Conservation (phyloP, 2,113 vertebrate species). For the Pseudorectes ferrugineus region DNA sequence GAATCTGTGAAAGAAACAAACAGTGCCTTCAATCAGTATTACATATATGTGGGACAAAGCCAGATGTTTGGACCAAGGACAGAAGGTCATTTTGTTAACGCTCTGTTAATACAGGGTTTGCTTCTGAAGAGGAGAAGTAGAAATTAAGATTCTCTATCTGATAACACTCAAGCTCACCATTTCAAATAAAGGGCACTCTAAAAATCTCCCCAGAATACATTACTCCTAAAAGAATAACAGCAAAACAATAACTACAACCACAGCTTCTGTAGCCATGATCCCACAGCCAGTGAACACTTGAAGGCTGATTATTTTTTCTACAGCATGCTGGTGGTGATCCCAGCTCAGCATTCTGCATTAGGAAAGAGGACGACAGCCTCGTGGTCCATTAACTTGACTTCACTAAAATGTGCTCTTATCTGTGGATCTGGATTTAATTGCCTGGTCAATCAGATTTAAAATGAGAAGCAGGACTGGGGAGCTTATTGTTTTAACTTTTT, state of each 20-base stretch:
- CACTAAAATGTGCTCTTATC: not conserved
- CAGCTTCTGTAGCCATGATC: not conserved
- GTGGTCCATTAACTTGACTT: not conserved
- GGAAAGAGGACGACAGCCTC: not conserved
- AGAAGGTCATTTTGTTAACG: not conserved
- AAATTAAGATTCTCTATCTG: not conserved
- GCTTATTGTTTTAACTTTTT: not conserved
- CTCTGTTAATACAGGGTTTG: not conserved
- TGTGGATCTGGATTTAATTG: not conserved
- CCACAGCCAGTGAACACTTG: not conserved
- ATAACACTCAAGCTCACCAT: not conserved
- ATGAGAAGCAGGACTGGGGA: not conserved
- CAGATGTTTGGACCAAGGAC: not conserved
- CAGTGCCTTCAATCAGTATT: not conserved
- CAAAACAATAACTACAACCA: not conserved
- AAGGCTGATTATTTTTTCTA: not conserved
- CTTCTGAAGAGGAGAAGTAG: not conserved
- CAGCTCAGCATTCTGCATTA: not conserved
- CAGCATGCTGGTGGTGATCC: not conserved
- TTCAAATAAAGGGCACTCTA: not conserved
- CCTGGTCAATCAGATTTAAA: not conserved
- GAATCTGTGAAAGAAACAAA: not conserved
- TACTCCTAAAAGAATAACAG: not conserved
- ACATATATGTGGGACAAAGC: not conserved
- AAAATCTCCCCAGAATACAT: not conserved